Evolutionary conservation across 1,140 invertebrate species (phyloP).

Genomic region (Drosophila pachea): DNA sequence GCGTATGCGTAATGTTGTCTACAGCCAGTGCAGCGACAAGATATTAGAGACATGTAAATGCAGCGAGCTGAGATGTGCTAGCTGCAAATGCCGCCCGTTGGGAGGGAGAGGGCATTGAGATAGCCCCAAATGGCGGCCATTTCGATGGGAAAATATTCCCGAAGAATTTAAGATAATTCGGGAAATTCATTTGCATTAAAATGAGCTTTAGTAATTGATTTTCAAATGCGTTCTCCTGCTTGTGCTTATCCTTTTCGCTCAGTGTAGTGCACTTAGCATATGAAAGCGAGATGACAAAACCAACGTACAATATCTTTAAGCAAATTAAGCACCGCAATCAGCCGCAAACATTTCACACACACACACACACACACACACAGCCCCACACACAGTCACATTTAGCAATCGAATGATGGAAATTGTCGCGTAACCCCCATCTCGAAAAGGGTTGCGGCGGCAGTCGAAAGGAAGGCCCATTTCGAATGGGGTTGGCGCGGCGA

Average conservation of each 20-base stretch:
- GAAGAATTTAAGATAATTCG: too few species aligned
- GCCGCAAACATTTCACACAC: slow-evolving; percentile 65
- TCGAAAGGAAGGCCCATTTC: slow-evolving; percentile 1
- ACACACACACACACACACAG: slow-evolving; percentile 26
- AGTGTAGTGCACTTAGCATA: slow-evolving; percentile 14
- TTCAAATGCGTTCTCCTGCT: background rate
- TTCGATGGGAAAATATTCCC: too few species aligned
- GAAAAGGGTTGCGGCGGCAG: slow-evolving; percentile 44
- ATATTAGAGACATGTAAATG: slow-evolving; percentile 29
- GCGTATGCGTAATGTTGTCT: slow-evolving; percentile 68
- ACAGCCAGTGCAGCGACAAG: slow-evolving; percentile 14
- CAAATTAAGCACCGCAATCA: slow-evolving; percentile 71
- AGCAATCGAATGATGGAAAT: slow-evolving; percentile 53
- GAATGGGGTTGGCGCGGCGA: slow-evolving; percentile 1
- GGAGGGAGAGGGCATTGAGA: too few species aligned
- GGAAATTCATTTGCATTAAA: too few species aligned
- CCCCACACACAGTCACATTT: slow-evolving; percentile 3
- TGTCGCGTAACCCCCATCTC: slow-evolving; percentile 18
- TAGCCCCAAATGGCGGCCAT: too few species aligned
- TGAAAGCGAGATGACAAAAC: slow-evolving; percentile 8
- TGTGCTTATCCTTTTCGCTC: background rate
- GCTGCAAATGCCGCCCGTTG: too few species aligned
- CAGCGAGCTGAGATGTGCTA: slow-evolving; percentile 10
- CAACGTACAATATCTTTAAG: slow-evolving; percentile 48
- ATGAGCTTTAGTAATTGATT: too few species aligned